phyloP scores from a whole-genome alignment of 35 echinoderm and acorn worm genomes.

The Chiridota heheva region DNA sequence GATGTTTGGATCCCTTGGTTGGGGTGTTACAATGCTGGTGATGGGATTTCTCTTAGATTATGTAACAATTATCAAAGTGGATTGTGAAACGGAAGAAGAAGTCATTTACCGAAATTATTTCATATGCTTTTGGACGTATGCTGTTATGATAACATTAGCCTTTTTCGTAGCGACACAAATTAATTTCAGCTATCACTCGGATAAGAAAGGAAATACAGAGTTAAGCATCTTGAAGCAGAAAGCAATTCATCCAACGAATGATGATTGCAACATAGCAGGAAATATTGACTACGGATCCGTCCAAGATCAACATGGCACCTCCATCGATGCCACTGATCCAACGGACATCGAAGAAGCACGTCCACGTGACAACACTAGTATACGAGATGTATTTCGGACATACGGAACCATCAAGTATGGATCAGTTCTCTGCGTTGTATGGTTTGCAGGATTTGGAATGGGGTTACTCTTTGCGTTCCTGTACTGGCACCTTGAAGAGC shows the following conservation, averaged over 20 bases:
- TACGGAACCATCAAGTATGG: slow-evolving; percentile 80
- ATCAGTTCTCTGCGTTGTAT: slow-evolving; percentile 78
- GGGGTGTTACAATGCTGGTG: slow-evolving; percentile 84
- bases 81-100: slow-evolving; percentile 50
- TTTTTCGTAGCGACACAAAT: slow-evolving; percentile 87
- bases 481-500: slow-evolving; percentile 88
- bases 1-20: slow-evolving; percentile 90
- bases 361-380: background rate
- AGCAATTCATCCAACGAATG: slow-evolving; percentile 34
- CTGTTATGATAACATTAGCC: slow-evolving; percentile 72
- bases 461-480: slow-evolving; percentile 88
- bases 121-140: slow-evolving; percentile 84
- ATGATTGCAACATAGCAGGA: slow-evolving; percentile 38
- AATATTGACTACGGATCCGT: slow-evolving; percentile 36
- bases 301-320: background rate
- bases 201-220: slow-evolving; percentile 33
- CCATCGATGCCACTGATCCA: background rate
- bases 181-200: slow-evolving; percentile 57
- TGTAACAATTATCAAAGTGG: slow-evolving; percentile 13
- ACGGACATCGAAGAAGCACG: background rate
- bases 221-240: slow-evolving; percentile 7
- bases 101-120: slow-evolving; percentile 65
- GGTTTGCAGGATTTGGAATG: slow-evolving; percentile 88
- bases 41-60: slow-evolving; percentile 71
- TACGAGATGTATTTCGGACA: slow-evolving; percentile 68